Evolutionary conservation across 2,113 vertebrate genomes (phyloP).

Genomic region (Eudyptes chrysolophus): DNA sequence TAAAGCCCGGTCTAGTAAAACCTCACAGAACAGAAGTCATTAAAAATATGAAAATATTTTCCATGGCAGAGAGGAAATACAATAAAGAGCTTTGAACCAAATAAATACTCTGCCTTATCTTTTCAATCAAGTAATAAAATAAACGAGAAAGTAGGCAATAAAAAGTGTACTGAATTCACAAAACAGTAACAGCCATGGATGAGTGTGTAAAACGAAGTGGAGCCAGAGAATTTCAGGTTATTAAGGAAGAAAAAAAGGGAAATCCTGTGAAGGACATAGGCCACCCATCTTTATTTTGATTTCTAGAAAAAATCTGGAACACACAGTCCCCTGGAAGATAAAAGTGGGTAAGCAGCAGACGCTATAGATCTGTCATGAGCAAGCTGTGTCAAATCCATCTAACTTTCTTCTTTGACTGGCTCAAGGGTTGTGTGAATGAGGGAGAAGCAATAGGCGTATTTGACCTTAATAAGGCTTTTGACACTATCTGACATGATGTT

Average conservation of each 20-base stretch:
- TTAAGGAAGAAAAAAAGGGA: not conserved
- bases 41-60: not conserved
- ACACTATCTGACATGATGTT: not conserved
- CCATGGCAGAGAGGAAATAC: not conserved
- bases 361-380: not conserved
- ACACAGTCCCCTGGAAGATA: not conserved
- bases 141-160: not conserved
- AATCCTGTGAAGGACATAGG: not conserved
- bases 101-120: not conserved
- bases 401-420: not conserved
- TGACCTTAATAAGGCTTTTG: constrained; percentile 33
- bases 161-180: not conserved
- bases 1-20: not conserved
- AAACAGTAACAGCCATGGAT: not conserved
- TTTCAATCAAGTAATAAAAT: not conserved
- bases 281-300: not conserved
- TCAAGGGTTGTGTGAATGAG: not conserved
- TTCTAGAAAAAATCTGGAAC: not conserved
- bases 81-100: not conserved
- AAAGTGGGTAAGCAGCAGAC: not conserved
- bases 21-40: not conserved
- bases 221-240: not conserved
- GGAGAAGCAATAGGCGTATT: not conserved
- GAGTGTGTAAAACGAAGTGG: not conserved
- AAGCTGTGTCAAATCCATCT: not conserved